These are phyloP conservation scores for Galerucella calmariensis DNA, from an alignment of 2,888 invertebrate genomes.

Conservation along the genomic window DNA sequence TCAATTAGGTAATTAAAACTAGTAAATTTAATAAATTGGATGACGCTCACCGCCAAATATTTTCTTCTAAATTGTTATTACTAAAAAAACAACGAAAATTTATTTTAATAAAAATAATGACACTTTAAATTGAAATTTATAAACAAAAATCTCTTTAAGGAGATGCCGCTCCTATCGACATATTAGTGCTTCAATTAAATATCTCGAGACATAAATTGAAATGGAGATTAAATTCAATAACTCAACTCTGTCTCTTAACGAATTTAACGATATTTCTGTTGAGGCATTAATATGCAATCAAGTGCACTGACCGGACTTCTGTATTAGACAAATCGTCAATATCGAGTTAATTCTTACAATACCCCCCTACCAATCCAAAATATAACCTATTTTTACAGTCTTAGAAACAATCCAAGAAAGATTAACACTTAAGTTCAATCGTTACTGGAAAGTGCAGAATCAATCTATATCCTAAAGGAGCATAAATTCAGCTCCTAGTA, in stretches of 20 bases:
- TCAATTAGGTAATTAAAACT: not conserved
- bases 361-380: too few relatives aligned
- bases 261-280: conserved; percentile 9
- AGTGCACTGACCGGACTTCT: conserved; percentile 8
- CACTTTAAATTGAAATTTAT: conserved; percentile 37
- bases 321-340: not conserved
- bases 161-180: conserved; percentile 23
- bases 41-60: not conserved
- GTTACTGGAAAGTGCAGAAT: too few relatives aligned
- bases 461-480: too few relatives aligned
- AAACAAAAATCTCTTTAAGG: conserved; percentile 37
- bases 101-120: conserved; percentile 35
- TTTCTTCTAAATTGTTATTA: not conserved
- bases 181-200: conserved; percentile 28
- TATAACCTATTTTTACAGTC: too few relatives aligned
- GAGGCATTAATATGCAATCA: not conserved
- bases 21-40: conserved; percentile 1
- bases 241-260: not conserved
- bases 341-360: not conserved
- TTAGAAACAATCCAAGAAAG: too few relatives aligned
- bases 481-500: too few relatives aligned
- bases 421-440: too few relatives aligned
- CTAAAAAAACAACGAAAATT: conserved; percentile 13
- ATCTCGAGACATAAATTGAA: conserved; percentile 25
- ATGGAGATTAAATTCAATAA: conserved; percentile 34